phyloP scores from a whole-genome alignment of 2,888 invertebrate genomes.

The Drosophila kokeensis region DNA sequence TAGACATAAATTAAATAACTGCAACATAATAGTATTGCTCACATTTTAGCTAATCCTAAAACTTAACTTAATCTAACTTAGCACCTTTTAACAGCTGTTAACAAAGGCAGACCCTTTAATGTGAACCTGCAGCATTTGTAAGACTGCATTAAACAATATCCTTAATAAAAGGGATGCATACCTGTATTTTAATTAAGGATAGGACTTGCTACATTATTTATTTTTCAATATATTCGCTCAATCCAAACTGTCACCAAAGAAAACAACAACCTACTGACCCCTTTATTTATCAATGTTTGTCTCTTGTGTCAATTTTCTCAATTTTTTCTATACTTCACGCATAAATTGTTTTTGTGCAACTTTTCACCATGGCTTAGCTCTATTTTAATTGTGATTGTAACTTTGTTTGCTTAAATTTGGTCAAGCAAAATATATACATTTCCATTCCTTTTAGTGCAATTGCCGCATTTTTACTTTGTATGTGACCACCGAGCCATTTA shows the following conservation, averaged over 20 bases:
- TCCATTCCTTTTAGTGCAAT: neutral
- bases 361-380: neutral
- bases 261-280: neutral
- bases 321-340: neutral
- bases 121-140: neutral
- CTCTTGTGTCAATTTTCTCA: neutral
- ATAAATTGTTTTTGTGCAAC: neutral
- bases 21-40: neutral
- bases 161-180: neutral
- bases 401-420: neutral
- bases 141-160: neutral
- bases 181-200: neutral
- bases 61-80: neutral
- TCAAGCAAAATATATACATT: neutral
- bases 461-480: neutral
- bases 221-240: neutral
- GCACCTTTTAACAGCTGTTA: neutral
- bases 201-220: neutral
- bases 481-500: too few relatives aligned
- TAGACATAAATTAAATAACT: neutral
- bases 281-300: neutral
- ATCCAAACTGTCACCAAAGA: neutral
- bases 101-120: neutral
- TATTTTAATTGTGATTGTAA: neutral
- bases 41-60: neutral